Evolutionary conservation across 2,797 vertebrate species (phyloP).

Genomic region (Chaunax sp.): DNA sequence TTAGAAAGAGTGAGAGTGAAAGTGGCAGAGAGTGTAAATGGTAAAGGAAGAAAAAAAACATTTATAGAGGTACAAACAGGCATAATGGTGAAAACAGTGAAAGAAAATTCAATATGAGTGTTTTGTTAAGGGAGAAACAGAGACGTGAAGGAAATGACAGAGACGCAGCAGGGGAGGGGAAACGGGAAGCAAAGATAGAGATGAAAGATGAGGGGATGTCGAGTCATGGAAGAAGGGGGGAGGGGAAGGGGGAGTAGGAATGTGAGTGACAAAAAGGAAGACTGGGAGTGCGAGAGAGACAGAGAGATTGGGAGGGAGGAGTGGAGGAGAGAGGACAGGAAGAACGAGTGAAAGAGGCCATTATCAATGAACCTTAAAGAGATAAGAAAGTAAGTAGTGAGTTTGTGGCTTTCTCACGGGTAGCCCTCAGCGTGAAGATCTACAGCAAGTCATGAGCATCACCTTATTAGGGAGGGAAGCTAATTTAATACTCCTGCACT

Average conservation of each 20-base stretch:
- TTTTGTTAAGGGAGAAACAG: neutral
- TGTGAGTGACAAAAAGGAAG: neutral
- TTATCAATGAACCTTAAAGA: conserved; percentile 57
- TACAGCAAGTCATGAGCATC: conserved; percentile 43
- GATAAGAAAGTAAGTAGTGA: conserved; percentile 52
- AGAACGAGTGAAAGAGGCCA: conserved; percentile 31
- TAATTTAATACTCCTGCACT: conserved; percentile 13
- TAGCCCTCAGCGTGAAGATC: conserved; percentile 32
- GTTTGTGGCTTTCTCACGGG: conserved; percentile 54
- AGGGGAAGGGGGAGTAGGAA: conserved; percentile 16
- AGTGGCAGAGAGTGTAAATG: neutral
- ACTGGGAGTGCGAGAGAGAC: neutral
- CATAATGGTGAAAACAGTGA: neutral
- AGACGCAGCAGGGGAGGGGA: conserved; percentile 5
- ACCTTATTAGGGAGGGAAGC: conserved; percentile 59
- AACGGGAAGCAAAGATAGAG: conserved; percentile 36
- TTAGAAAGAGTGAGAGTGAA: neutral
- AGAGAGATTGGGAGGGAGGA: neutral
- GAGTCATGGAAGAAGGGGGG: conserved; percentile 43
- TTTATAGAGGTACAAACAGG: neutral
- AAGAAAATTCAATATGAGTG: neutral
- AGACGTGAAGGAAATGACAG: conserved; percentile 16
- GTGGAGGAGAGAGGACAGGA: conserved; percentile 15
- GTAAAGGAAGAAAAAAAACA: neutral
- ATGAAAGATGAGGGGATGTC: conserved; percentile 45